phyloP scores from a whole-genome alignment of 2,113 vertebrate species.

The Muscicapa adusta region DNA sequence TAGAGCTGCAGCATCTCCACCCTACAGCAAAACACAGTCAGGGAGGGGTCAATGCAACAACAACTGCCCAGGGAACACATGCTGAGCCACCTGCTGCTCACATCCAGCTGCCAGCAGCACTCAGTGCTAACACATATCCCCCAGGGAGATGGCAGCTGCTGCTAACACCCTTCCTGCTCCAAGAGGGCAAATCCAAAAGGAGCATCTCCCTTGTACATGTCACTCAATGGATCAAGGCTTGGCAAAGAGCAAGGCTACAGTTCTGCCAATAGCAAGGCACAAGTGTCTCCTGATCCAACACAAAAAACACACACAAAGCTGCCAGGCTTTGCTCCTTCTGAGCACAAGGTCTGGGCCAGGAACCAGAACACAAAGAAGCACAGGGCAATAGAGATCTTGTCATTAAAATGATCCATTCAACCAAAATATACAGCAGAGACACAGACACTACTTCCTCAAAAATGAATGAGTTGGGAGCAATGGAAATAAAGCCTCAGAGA shows the following conservation, averaged over 20 bases:
- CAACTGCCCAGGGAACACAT: background rate
- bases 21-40: constrained; percentile 62
- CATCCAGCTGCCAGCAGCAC: background rate
- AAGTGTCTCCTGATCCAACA: background rate
- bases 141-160: background rate
- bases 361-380: background rate
- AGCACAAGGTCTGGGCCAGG: background rate
- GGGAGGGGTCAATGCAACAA: background rate
- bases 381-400: background rate
- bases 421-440: background rate
- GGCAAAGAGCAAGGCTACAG: background rate
- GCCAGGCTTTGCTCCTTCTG: background rate
- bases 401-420: background rate
- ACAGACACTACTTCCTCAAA: background rate
- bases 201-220: background rate
- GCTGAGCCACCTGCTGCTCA: background rate
- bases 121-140: background rate
- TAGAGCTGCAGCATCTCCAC: constrained; percentile 89
- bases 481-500: background rate
- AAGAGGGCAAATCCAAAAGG: background rate
- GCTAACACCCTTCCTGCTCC: background rate
- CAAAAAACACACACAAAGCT: fast-evolving
- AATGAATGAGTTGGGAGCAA: fast-evolving
- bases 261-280: background rate
- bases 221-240: background rate